Percentiles rank a stretch among this genome's conserved stretches.
Conservation (phyloP, 2,888 invertebrate genomes). For the Drosophila lacicola region DNA sequence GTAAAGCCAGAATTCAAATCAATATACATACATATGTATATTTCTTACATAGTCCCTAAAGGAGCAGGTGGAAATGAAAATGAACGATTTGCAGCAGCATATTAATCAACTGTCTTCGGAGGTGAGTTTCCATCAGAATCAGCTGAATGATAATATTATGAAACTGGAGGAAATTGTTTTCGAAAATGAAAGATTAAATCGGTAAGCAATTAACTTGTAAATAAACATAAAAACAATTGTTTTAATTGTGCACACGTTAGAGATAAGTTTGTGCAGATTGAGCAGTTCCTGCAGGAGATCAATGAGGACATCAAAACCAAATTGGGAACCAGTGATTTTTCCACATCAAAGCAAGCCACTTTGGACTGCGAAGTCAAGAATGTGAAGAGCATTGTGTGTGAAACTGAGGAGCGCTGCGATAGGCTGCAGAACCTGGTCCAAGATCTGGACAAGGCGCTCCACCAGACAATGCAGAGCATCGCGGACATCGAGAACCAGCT, state of each 20-base stretch:
- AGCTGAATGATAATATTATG: slow-evolving; percentile 82
- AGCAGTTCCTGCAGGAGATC: slow-evolving; percentile 76
- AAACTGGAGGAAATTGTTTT: slow-evolving; percentile 81
- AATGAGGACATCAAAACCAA: slow-evolving; percentile 81
- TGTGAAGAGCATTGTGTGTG: slow-evolving; percentile 86
- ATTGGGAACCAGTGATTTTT: slow-evolving; percentile 78
- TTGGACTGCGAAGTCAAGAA: slow-evolving; percentile 86
- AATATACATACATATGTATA: too few relatives aligned
- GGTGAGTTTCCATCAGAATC: slow-evolving; percentile 78
- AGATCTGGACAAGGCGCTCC: slow-evolving; percentile 83
- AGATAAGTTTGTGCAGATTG: slow-evolving; percentile 80
- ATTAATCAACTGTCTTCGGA: slow-evolving; percentile 79
- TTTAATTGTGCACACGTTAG: slow-evolving; percentile 44
- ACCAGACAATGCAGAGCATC: slow-evolving; percentile 85
- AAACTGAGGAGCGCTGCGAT: slow-evolving; percentile 86
- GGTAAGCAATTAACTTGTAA: slow-evolving; percentile 56
- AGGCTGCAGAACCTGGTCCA: slow-evolving; percentile 85
- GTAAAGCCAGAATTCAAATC: slow-evolving; percentile 29
- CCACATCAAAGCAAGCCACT: slow-evolving; percentile 85
- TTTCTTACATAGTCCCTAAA: slow-evolving; percentile 69
- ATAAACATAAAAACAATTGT: neutral
- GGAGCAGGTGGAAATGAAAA: slow-evolving; percentile 72
- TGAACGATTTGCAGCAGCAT: slow-evolving; percentile 76
- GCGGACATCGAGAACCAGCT: slow-evolving; percentile 85
- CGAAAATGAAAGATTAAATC: slow-evolving; percentile 73